Evolutionary conservation across 2,113 vertebrate genomes (phyloP), one percentile per base, ranked within the genome.

Genomic region (Panurus biarmicus): DNA sequence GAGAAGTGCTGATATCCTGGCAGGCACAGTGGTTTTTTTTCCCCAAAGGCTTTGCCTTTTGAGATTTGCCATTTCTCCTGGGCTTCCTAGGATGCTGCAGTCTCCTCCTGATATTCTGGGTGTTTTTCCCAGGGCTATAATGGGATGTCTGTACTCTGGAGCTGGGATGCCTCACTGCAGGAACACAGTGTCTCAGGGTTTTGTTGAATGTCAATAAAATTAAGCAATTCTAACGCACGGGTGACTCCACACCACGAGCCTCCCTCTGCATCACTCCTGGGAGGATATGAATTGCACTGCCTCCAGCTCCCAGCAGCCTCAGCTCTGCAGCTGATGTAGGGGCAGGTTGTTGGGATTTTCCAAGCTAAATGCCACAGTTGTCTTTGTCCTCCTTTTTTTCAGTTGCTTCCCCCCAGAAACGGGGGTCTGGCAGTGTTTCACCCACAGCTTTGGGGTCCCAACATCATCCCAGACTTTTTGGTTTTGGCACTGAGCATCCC

Each of bases 291-390:
- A 91, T 73, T 83, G 75, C 71, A 25, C 36, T n/a, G 79, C 85
- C 26, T 92, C 85, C 90, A 83, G 79, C 72, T 92, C 82, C 72
- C 2, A 0, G 64, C 88, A 93, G 81, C 66, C 33, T 89, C 6
- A 2, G 81, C 70, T 87, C 87, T 5, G 2, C 77, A 78, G 42
- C 71, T 42, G 58, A 66, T 0, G 2, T 9, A 73, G 75, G 50
- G 48, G 21, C 72, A 93, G 67, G 72, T 80, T 85, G 51, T n/a
- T 66, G 92, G 79, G 72, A 86, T 92, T 92, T 96, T 96, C 82
- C 79, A 77, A 77, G 69, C 44, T 60, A 74, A 87, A 77, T 8
- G 12, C 62, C 47, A 90, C 1, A 1, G 45, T 73, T 0, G 0
- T 45, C 54, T 87, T 76, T 80, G 64, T 62, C 58, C n/a, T 87